Evolutionary conservation across 1,140 invertebrate species (phyloP).

Genomic region (Hycleus phaleratus): DNA sequence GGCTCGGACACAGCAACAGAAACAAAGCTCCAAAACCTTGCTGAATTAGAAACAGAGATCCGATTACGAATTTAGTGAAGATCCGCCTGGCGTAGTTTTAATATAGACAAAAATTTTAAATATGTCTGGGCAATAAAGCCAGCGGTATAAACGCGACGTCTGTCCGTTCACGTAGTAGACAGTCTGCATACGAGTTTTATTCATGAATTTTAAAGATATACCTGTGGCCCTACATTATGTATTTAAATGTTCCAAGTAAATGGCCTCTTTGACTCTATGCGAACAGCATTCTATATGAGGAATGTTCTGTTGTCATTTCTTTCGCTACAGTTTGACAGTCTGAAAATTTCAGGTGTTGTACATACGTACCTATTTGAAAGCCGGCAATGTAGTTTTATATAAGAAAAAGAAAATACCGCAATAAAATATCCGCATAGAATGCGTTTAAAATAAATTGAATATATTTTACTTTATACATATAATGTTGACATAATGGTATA

Average conservation of each 20-base stretch:
- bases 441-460: conserved; percentile 8
- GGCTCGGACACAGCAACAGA: too few relatives aligned
- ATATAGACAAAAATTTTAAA: too few relatives aligned
- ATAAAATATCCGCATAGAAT: conserved; percentile 6
- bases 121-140: too few relatives aligned
- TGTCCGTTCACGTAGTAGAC: conserved; percentile 17
- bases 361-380: neutral
- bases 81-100: too few relatives aligned
- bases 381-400: too few relatives aligned
- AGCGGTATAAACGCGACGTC: neutral
- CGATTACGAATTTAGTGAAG: neutral
- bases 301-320: neutral
- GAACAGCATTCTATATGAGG: conserved; percentile 15
- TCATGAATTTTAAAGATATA: conserved; percentile 29
- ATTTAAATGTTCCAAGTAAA: conserved; percentile 29
- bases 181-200: conserved; percentile 31
- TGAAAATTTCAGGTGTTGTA: too few relatives aligned
- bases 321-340: too few relatives aligned
- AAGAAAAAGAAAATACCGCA: neutral
- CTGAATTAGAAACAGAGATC: too few relatives aligned
- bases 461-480: neutral
- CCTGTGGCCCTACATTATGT: conserved; percentile 30
- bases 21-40: too few relatives aligned
- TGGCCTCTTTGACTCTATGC: conserved; percentile 6
- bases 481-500: conserved; percentile 4